Evolutionary conservation across 2,113 vertebrate genomes (phyloP), one percentile per base, ranked within the genome.

Genomic region (Daboia siamensis): DNA sequence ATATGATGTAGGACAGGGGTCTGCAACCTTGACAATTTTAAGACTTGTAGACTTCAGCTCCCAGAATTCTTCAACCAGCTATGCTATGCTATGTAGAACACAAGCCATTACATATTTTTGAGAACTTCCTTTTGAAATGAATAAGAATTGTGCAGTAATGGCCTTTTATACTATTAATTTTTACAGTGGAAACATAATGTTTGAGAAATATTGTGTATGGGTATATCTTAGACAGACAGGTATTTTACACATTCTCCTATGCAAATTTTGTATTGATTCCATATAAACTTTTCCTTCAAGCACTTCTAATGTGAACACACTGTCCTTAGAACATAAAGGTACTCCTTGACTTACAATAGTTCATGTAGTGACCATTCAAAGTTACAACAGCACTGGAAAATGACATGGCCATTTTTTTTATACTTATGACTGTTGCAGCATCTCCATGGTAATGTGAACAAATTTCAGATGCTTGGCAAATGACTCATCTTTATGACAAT

Each of bases 251-350:
- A n/a, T n/a, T 69, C 89, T 10, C 11, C 20, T 56, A 56, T 57
- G 12, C 4, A 89, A 24, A 44, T 89, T 61, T 24, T 61, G 3
- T 46, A 64, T 46, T 61, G 24, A 20, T 64, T 61, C 17, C 17
- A 46, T 64, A 89, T 24, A 48, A 48, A 13, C 24, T 59, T 61
- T 33, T 89, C 26, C 9, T 89, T 29, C 39, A 39, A 59, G 26
- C 8, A 39, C 0, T 15, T 89, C 46, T 61, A 59, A 46, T 44
- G 15, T 90, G 95, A 64, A 0, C 0, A 0, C 94, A 93, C 94
- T 92, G 94, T 92, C 93, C 94, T 95, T 93, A 92, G 88, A 94
- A 56, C n/a, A 80, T n/a, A 69, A 4, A 15, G 61, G 12, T 69
- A n/a, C 4, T n/a, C 1, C 29, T 15, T 11, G 29, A 69, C 23